A percentile compares a stretch with the other conserved stretches of the same genome.
These are phyloP conservation scores for Platynereis dumerilii DNA, from an alignment of 2,888 invertebrate genomes.

Conservation along the genomic window DNA sequence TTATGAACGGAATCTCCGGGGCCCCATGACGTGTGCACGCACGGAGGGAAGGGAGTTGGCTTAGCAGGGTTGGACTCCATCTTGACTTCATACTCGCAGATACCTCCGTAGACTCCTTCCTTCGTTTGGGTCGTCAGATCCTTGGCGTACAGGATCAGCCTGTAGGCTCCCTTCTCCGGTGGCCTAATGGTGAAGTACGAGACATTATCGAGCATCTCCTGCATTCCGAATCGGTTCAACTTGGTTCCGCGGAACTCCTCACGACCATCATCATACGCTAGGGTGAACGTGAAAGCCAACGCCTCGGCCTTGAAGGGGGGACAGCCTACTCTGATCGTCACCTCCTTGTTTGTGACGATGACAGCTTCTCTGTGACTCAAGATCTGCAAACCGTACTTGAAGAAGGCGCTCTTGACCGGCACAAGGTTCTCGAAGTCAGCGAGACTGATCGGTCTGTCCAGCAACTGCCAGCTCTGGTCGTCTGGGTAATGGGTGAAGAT, in stretches of 20 bases:
- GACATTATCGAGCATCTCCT: slow-evolving; percentile 60
- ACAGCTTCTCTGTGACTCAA: slow-evolving; percentile 62
- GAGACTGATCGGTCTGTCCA: slow-evolving; percentile 53
- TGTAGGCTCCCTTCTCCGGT: slow-evolving; percentile 59
- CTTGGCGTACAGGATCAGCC: slow-evolving; percentile 62
- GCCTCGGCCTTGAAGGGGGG: slow-evolving; percentile 52
- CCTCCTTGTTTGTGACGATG: slow-evolving; percentile 56
- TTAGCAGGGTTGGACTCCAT: slow-evolving; percentile 50
- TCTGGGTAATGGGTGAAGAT: slow-evolving; percentile 64
- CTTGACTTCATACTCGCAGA: slow-evolving; percentile 62
- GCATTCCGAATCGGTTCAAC: slow-evolving; percentile 59
- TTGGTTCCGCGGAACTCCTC: slow-evolving; percentile 56
- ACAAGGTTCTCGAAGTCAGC: slow-evolving; percentile 63
- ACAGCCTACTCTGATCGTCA: slow-evolving; percentile 57
- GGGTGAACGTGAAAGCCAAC: slow-evolving; percentile 62
- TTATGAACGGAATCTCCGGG: slow-evolving; percentile 56
- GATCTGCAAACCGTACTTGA: slow-evolving; percentile 62
- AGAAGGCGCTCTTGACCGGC: slow-evolving; percentile 64
- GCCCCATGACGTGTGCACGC: slow-evolving; percentile 63
- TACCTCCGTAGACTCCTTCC: slow-evolving; percentile 62
- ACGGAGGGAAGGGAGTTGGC: slow-evolving; percentile 61
- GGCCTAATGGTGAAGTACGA: slow-evolving; percentile 61
- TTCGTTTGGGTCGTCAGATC: slow-evolving; percentile 58
- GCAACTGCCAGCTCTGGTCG: slow-evolving; percentile 61
- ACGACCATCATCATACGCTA: slow-evolving; percentile 57